Conservation (phyloP, 2,888 invertebrate genomes). For the Stomorhina lunata region DNA sequence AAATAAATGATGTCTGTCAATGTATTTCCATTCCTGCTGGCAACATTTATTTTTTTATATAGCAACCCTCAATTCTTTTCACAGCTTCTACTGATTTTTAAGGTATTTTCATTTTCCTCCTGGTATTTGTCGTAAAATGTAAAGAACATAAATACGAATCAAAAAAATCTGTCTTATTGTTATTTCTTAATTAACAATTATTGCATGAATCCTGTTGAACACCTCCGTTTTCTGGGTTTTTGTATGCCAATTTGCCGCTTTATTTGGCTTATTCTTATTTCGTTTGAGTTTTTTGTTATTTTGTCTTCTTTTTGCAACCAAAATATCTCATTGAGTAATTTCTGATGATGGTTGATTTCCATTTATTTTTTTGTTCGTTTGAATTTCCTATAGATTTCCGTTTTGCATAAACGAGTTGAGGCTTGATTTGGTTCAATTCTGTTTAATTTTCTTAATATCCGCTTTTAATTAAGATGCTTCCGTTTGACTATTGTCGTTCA, state of each 20-base stretch:
- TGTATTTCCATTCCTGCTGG: background rate
- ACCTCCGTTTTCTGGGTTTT: background rate
- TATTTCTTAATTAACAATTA: constrained; percentile 61
- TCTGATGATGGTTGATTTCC: constrained; percentile 12
- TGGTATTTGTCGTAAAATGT: background rate
- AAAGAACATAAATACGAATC: background rate
- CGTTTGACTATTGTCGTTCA: constrained; percentile 58
- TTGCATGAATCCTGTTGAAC: constrained; percentile 20
- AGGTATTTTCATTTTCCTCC: background rate
- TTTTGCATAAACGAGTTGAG: constrained; percentile 41
- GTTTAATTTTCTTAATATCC: constrained; percentile 76
- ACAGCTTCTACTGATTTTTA: background rate
- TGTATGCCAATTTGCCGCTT: constrained; percentile 38
- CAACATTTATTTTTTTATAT: background rate
- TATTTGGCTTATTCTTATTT: background rate
- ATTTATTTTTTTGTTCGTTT: background rate
- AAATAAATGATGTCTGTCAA: constrained; percentile 7
- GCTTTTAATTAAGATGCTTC: constrained; percentile 76
- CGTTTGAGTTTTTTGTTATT: background rate
- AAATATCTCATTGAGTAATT: constrained; percentile 14
- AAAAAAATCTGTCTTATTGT: constrained; percentile 36
- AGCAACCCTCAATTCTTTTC: background rate
- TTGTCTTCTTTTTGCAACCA: background rate
- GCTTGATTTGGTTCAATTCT: constrained; percentile 29
- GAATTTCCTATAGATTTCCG: constrained; percentile 48